phyloP scores from a whole-genome alignment of 2,113 vertebrate species.

The Caranx melampygus region DNA sequence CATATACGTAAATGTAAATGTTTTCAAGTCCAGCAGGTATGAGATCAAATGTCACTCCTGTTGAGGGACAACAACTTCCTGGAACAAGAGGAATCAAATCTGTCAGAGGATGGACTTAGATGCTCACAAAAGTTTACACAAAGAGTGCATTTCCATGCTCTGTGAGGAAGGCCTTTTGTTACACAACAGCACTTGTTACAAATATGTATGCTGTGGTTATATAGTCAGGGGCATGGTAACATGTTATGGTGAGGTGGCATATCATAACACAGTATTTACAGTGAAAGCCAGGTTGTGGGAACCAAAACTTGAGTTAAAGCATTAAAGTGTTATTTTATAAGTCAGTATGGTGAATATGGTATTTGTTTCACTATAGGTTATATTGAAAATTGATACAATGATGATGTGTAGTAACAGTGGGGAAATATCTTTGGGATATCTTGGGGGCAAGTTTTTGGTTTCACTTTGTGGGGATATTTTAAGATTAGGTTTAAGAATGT shows the following conservation, averaged over 20 bases:
- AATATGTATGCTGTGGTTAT: background rate
- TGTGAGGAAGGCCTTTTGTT: background rate
- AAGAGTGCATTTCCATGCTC: no score
- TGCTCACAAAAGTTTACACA: no score
- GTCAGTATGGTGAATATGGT: no score
- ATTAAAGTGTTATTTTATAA: no score
- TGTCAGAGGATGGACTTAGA: no score
- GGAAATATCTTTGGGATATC: background rate
- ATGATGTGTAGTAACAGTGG: background rate
- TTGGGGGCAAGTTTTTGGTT: no score
- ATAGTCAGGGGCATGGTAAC: background rate
- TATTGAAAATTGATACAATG: background rate
- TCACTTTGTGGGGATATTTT: background rate
- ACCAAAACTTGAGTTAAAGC: background rate
- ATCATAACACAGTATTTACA: background rate
- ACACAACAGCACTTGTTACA: background rate
- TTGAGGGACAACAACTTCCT: no score
- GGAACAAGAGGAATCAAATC: no score
- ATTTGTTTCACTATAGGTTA: background rate
- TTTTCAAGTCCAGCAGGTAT: no score
- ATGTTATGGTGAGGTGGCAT: background rate
- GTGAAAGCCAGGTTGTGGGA: background rate
- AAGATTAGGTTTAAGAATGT: background rate
- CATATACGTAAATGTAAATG: no score
- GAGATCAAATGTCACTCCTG: no score